Conservation (phyloP, 1,140 invertebrate species). For the Saxidomus purpurata region DNA sequence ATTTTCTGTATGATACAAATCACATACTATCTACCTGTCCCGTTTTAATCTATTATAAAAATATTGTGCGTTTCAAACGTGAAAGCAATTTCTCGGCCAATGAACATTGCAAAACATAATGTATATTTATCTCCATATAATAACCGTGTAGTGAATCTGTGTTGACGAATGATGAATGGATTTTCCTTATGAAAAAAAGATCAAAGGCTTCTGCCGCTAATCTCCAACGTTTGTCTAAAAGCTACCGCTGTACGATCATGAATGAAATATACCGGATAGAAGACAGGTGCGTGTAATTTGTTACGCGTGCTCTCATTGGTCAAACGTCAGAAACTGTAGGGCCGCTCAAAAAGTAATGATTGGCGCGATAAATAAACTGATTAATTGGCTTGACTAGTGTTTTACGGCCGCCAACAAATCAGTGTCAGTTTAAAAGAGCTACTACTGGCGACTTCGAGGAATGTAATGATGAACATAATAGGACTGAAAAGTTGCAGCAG, state of each 20-base stretch:
- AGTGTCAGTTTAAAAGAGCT: not conserved
- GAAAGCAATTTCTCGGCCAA: not conserved
- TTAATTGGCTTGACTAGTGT: conserved; percentile 14
- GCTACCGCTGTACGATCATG: conserved; percentile 22
- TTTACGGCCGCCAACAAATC: not conserved
- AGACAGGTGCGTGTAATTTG: conserved; percentile 50
- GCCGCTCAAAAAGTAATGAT: conserved; percentile 10
- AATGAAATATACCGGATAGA: conserved; percentile 33
- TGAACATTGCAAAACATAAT: conserved; percentile 22
- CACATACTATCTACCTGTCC: not conserved
- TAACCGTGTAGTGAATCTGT: conserved; percentile 28
- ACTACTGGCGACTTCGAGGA: too few relatives aligned
- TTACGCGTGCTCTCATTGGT: conserved; percentile 49
- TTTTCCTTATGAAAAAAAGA: conserved; percentile 39
- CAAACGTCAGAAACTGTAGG: conserved; percentile 1
- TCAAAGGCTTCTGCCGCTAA: conserved; percentile 53
- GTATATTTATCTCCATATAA: conserved; percentile 48
- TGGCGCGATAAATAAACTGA: conserved; percentile 39
- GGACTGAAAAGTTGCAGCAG: too few relatives aligned
- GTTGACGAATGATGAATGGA: conserved; percentile 50
- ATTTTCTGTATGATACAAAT: not conserved
- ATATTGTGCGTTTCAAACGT: not conserved
- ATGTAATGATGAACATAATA: too few relatives aligned
- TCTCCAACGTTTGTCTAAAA: conserved; percentile 25
- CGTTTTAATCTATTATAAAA: not conserved